Conservation (phyloP, 2,113 vertebrate species). For the Scomber japonicus region DNA sequence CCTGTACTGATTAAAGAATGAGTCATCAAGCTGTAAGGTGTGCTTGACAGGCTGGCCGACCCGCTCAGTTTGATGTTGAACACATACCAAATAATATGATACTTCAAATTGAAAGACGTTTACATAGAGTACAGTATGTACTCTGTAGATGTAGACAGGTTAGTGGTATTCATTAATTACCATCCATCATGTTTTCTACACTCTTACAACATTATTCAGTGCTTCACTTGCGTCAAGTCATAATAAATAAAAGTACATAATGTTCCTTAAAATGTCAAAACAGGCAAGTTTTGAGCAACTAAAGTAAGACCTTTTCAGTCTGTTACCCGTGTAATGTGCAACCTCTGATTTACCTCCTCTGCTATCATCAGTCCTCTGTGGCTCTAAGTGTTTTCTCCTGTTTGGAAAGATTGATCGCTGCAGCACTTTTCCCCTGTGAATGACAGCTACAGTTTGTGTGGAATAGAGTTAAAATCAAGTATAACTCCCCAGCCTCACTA, state of each 20-base stretch:
- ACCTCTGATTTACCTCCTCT: constrained; percentile 25
- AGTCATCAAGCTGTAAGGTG: constrained; percentile 3
- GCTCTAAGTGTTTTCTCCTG: constrained; percentile 57
- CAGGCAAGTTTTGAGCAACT: neutral
- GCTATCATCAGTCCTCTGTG: neutral
- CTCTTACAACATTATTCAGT: neutral
- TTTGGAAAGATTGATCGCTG: constrained; percentile 38
- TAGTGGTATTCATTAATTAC: no score
- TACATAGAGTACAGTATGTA: no score
- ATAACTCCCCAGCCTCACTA: constrained; percentile 2
- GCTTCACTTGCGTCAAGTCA: neutral
- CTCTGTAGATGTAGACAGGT: no score
- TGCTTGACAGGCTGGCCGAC: constrained; percentile 4
- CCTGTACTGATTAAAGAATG: constrained; percentile 44
- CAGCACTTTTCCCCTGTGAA: constrained; percentile 15
- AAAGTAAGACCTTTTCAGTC: neutral
- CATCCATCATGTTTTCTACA: neutral
- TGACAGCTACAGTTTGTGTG: constrained; percentile 2
- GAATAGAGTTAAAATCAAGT: constrained; percentile 7
- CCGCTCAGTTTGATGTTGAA: neutral
- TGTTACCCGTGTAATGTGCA: constrained; percentile 6
- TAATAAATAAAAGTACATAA: neutral
- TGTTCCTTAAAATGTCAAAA: constrained; percentile 8
- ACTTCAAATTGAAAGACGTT: no score
- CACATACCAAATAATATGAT: neutral